Conservation (phyloP, 1,140 invertebrate genomes). For the Oryzaephilus surinamensis region DNA sequence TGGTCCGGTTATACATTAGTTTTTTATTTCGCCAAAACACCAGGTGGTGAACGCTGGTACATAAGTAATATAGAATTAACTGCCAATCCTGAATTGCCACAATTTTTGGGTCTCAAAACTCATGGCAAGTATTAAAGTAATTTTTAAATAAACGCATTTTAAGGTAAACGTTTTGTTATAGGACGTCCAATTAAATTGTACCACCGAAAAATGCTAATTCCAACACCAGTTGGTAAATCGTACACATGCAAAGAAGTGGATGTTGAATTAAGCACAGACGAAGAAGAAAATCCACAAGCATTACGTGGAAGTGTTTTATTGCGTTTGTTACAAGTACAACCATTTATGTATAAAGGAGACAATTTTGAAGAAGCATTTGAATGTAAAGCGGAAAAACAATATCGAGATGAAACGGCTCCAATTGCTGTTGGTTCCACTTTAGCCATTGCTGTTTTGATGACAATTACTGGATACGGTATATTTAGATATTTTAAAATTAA, state of each 20-base stretch:
- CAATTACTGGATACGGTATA: slow-evolving; percentile 74
- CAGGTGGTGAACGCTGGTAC: slow-evolving; percentile 77
- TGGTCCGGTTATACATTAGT: slow-evolving; percentile 60
- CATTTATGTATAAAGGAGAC: slow-evolving; percentile 54
- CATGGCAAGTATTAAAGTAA: slow-evolving; percentile 44
- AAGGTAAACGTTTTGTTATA: no score
- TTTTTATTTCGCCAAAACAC: slow-evolving; percentile 63
- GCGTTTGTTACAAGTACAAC: slow-evolving; percentile 37
- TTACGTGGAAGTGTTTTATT: slow-evolving; percentile 26
- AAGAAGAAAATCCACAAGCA: slow-evolving; percentile 35
- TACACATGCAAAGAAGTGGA: slow-evolving; percentile 64
- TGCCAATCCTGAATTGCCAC: slow-evolving; percentile 39
- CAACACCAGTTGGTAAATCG: slow-evolving; percentile 75
- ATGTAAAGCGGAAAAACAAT: slow-evolving; percentile 36
- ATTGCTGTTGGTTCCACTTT: slow-evolving; percentile 79
- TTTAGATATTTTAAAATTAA: slow-evolving; percentile 80
- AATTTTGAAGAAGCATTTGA: slow-evolving; percentile 49
- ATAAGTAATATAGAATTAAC: slow-evolving; percentile 59
- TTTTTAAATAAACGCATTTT: slow-evolving; percentile 37
- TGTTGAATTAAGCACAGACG: slow-evolving; percentile 37
- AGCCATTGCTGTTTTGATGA: slow-evolving; percentile 65
- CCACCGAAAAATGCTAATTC: slow-evolving; percentile 56
- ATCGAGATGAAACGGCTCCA: slow-evolving; percentile 73
- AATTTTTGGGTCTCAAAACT: slow-evolving; percentile 19
- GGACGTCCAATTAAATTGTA: slow-evolving; percentile 46